These are phyloP conservation scores for Gobionotothen gibberifrons DNA, from an alignment of 2,797 vertebrate species.

Conservation along the genomic window DNA sequence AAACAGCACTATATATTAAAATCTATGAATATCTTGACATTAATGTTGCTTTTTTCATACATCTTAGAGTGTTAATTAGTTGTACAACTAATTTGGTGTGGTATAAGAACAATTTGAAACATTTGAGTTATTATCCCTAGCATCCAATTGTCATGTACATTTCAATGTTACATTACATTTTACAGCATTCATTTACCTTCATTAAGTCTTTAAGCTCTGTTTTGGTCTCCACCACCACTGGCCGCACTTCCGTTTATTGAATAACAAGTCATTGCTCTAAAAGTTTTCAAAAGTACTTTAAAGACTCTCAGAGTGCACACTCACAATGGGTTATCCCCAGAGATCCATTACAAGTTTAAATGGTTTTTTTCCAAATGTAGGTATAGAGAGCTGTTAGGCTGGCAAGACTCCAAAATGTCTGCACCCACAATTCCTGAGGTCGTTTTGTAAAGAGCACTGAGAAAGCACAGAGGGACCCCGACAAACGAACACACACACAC, in stretches of 20 bases:
- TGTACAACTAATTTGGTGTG: background rate
- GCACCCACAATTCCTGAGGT: conserved; percentile 37
- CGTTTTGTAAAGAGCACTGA: conserved; percentile 41
- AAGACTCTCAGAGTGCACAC: conserved; percentile 4
- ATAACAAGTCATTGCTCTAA: conserved; percentile 18
- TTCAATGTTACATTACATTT: background rate
- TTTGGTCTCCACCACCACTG: no score
- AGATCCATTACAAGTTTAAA: conserved; percentile 20
- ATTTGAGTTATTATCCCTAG: background rate
- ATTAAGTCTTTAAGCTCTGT: no score
- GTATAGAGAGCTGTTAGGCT: conserved; percentile 35
- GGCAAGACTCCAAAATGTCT: conserved; percentile 34
- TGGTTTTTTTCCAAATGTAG: conserved; percentile 29
- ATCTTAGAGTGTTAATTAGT: no score
- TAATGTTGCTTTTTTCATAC: background rate
- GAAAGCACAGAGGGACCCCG: conserved; percentile 16
- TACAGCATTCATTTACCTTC: no score
- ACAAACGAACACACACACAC: conserved; percentile 10
- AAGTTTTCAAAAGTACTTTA: conserved; percentile 29
- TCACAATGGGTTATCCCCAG: background rate
- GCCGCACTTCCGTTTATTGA: background rate
- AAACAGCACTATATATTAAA: conserved; percentile 15
- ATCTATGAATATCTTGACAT: background rate
- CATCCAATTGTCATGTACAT: background rate
- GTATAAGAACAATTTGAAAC: background rate